Conservation (phyloP, 2,797 vertebrate species). For the Myoxocephalus aenaeus region DNA sequence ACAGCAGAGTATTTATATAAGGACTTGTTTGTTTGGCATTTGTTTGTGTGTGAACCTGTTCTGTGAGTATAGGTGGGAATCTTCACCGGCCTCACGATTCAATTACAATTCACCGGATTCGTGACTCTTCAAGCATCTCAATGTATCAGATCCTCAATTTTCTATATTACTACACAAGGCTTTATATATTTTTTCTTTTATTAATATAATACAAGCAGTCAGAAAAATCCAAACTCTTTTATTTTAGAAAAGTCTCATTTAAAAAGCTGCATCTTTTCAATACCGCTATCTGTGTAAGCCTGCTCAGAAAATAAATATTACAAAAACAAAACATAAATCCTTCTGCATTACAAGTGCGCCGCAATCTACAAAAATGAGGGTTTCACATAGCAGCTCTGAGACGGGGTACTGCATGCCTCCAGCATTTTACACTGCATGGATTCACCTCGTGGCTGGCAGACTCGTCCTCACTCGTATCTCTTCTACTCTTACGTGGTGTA, state of each 20-base stretch:
- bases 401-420: background rate
- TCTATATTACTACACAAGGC: too few relatives aligned
- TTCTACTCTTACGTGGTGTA: background rate
- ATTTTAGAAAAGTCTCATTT: background rate
- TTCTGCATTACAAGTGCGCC: background rate
- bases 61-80: too few relatives aligned
- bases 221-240: background rate
- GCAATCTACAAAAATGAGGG: background rate
- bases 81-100: too few relatives aligned
- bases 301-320: background rate
- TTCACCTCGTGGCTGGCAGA: background rate
- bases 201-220: background rate
- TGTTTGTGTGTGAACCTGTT: background rate
- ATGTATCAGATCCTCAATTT: too few relatives aligned
- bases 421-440: background rate
- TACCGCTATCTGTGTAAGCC: background rate
- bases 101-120: too few relatives aligned
- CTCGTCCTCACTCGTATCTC: background rate
- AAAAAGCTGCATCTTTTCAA: background rate
- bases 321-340: background rate
- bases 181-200: too few relatives aligned
- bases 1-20: background rate
- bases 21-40: background rate
- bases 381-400: background rate
- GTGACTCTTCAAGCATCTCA: too few relatives aligned